Evolutionary conservation across 2,797 vertebrate species (phyloP).

Genomic region (Tolypeutes matacus): DNA sequence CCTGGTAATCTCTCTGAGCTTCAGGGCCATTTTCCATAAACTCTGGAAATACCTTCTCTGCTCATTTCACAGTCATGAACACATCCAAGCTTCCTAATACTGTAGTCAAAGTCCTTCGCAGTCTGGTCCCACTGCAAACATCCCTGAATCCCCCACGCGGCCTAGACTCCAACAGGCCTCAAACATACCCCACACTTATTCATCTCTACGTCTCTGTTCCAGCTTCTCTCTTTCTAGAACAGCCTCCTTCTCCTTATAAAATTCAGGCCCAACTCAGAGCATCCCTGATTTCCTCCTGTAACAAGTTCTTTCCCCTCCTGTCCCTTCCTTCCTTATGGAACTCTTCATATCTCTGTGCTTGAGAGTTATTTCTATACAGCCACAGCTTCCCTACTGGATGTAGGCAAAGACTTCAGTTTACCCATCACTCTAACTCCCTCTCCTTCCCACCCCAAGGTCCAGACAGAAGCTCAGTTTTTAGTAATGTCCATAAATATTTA

Average conservation of each 20-base stretch:
- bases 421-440: neutral
- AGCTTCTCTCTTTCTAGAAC: neutral
- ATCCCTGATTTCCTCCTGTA: neutral
- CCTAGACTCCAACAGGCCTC: neutral
- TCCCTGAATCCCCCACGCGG: neutral
- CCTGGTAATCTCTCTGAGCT: neutral
- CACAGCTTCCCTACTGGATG: neutral
- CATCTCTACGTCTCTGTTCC: neutral
- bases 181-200: neutral
- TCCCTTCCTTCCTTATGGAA: neutral
- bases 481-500: constrained; percentile 19
- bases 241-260: neutral
- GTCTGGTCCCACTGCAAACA: neutral
- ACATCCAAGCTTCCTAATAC: neutral
- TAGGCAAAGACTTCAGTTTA: constrained; percentile 25
- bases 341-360: neutral
- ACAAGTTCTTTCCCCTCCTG: neutral
- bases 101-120: neutral
- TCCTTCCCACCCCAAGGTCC: neutral
- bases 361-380: neutral
- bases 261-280: neutral
- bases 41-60: neutral
- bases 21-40: neutral
- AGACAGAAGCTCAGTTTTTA: neutral
- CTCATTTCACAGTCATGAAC: neutral